Percentiles rank a stretch among this genome's conserved stretches.
Conservation (phyloP, 2,888 invertebrate species). For the Agapostemon virescens region DNA sequence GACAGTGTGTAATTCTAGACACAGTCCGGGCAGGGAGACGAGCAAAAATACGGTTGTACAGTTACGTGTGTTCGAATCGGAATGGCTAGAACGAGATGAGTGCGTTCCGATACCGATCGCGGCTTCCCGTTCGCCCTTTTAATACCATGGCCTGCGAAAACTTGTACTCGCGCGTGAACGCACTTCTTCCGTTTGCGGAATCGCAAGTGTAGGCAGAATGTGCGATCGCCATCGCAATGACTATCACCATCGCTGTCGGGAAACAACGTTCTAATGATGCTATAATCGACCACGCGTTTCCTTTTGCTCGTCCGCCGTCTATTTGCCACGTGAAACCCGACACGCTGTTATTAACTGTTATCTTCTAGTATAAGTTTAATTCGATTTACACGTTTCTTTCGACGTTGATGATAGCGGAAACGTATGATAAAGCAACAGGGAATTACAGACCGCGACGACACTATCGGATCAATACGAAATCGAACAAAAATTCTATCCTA, state of each 20-base stretch:
- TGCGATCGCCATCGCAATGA: not conserved
- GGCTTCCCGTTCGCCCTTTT: slow-evolving; percentile 7
- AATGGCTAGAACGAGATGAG: not conserved
- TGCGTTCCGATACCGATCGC: not conserved
- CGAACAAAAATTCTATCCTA: too few species aligned
- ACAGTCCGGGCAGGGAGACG: not conserved
- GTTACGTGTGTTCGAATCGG: slow-evolving; percentile 3
- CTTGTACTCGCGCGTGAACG: not conserved
- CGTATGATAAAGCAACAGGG: too few species aligned
- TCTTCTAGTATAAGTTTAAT: not conserved
- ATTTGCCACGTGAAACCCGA: not conserved
- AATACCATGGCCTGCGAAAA: not conserved
- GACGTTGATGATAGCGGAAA: not conserved
- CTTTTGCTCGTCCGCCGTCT: not conserved
- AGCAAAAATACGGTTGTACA: not conserved
- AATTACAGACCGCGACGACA: too few species aligned
- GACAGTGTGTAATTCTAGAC: not conserved
- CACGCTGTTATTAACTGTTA: not conserved
- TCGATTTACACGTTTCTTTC: not conserved
- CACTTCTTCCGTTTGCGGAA: not conserved
- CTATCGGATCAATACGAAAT: too few species aligned
- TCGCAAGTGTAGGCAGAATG: not conserved
- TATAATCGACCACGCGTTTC: not conserved
- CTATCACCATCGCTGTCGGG: not conserved
- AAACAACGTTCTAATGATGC: slow-evolving; percentile 1